Conservation (phyloP, 2,113 vertebrate species). For the Pseudorasbora parva region DNA sequence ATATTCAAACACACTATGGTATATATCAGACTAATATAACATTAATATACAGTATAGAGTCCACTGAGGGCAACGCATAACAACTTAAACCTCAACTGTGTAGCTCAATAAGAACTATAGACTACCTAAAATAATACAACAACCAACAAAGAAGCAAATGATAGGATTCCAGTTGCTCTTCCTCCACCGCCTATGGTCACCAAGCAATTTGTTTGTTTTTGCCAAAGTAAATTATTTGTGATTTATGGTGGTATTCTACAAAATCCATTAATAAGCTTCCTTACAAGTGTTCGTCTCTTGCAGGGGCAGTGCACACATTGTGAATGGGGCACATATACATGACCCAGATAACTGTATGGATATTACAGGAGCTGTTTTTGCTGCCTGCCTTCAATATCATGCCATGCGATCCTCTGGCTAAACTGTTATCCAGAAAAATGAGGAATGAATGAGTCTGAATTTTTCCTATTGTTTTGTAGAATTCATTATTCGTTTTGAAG, state of each 20-base stretch:
- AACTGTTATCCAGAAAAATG: no score
- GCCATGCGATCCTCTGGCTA: no score
- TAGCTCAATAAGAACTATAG: not conserved
- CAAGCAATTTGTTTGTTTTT: slow-evolving; percentile 37
- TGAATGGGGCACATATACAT: slow-evolving; percentile 3
- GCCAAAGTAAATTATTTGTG: not conserved
- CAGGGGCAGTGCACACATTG: not conserved
- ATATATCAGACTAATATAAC: no score
- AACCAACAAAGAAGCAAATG: not conserved
- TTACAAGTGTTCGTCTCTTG: slow-evolving; percentile 10
- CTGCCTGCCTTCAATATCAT: not conserved
- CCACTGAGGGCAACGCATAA: no score
- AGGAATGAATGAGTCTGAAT: no score
- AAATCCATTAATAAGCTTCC: slow-evolving; percentile 18
- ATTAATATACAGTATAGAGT: no score
- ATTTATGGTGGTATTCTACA: slow-evolving; percentile 26
- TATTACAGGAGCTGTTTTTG: not conserved
- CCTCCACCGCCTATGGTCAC: not conserved
- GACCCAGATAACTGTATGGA: not conserved
- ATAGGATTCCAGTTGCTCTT: slow-evolving; percentile 29
- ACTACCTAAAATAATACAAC: slow-evolving; percentile 14
- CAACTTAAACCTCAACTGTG: no score
- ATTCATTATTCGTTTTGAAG: no score
- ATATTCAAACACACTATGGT: no score
- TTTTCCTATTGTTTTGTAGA: no score